Base-by-base conservation (phyloP, 2,113 vertebrate species). In the Channa argus region DNA sequence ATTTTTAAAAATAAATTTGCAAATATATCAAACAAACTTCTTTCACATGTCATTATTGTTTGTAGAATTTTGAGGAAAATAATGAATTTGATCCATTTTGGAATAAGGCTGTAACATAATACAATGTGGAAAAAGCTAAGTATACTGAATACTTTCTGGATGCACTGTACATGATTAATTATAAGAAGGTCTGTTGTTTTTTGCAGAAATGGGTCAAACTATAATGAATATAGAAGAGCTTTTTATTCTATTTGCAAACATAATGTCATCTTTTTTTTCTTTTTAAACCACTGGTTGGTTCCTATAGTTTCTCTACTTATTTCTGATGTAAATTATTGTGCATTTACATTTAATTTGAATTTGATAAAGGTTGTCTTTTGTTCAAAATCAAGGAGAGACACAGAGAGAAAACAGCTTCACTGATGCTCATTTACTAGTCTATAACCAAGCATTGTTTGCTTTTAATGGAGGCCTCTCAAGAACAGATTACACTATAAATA, bases 401-500 rank as follows among this genome's bases (percentile, higher is more conserved):
- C 4, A 8, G n/a, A 14, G 15, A 50, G 36, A 52, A 61, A 55
- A 36, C 0, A 54, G 6, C 10, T 13, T 62, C 10, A 74, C 54
- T 55, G 58, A 49, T 38, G 10, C 65, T 72, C 55, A 68, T 70
- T 74, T 52, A 36, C 74, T 72, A 86, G 63, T 70, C 55, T 66
- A 8, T 82, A 61, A 34, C 39, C 76, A 74, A 77, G 47, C 77
- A 79, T 71, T 77, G 41, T 80, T 71, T 59, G 37, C 44, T 68
- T 77, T 58, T 76, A 90, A 82, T 66, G 58, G 85, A 69, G 60
- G 52, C 74, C 59, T 73, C 58, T 65, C 44, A 53, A 34, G 59
- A 60, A 77, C 49, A 90, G 76, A 87, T 88, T 84, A 65, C 51
- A 37, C 45, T 62, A 79, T 70, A 80, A 88, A 84, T 66, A 85